Base-by-base conservation (phyloP, 2,888 invertebrate species). In the Cryptops parisi region DNA sequence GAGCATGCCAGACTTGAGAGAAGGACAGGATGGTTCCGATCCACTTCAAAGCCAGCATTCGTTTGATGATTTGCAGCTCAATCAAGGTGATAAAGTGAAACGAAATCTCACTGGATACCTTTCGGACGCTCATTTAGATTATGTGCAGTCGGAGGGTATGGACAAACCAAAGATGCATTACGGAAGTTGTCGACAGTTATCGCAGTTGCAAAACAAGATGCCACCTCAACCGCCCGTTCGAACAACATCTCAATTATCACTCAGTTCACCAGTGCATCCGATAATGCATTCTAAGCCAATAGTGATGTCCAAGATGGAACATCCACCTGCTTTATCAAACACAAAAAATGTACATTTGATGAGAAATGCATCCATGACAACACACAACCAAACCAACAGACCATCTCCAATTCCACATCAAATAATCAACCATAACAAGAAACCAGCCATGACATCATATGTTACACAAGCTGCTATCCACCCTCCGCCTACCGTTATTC, bases 101-200 rank as follows among this genome's bases (percentile, higher is more conserved):
- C 41, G 44, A 22, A 40, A 57, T 52, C 69, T 82, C 62, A 84
- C 83, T 62, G 88, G 88, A 4, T 88, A 89, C 65, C 72, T 88
- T 58, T 87, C 87, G 0, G 88, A 89, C 68, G 88, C 88, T 0
- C 87, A 88, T 67, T 73, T 88, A 55, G 88, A 89, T 62, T 85
- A 81, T 63, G 74, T 77, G 22, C 85, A 87, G 68, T 74, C 88
- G 52, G 87, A 88, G 66, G 77, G 85, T 58, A 87, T 87, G 68
- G 88, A 89, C 87, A 75, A 87, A 61, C 88, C 88, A 66, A 87
- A 86, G 67, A 86, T 87, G 67, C 86, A 87, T 64, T 84, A 85
- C 41, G 87, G 85, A 64, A 81, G 80, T 25, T 84, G 84, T 0
- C 83, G 86, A 65, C 81, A 54, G 15, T 19, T 51, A 33, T 47